Percentiles rank a stretch among this genome's conserved stretches.
These are phyloP conservation scores for Agelaius phoeniceus DNA, from an alignment of 2,113 vertebrate species.

Conservation along the genomic window DNA sequence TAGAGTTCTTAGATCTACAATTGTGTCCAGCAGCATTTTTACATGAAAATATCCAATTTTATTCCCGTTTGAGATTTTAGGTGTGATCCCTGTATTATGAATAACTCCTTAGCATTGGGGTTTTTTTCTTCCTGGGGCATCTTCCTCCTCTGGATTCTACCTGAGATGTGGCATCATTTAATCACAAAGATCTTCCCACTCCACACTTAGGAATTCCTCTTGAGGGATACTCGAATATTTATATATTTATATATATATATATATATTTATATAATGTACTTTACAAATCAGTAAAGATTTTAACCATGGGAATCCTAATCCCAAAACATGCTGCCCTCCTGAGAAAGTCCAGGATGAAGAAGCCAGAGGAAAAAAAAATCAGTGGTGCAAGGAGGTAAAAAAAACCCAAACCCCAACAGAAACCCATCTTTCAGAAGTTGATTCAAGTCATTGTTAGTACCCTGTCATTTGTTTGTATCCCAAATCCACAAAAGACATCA, in stretches of 20 bases:
- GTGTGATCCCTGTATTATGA: neutral
- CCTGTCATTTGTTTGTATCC: neutral
- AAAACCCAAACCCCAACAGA: neutral
- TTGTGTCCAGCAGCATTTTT: neutral
- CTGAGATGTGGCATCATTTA: neutral
- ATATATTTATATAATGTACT: no score
- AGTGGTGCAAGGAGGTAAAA: neutral
- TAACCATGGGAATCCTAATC: neutral
- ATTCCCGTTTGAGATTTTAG: neutral
- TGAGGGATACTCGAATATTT: neutral
- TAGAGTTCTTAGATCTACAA: neutral
- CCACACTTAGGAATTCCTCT: neutral
- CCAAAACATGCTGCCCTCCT: neutral
- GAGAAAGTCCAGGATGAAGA: neutral
- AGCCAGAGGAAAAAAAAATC: neutral
- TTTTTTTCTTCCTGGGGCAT: neutral
- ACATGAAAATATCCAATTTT: neutral
- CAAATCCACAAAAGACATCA: conserved; percentile 3
- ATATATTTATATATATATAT: no score
- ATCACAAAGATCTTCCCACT: neutral
- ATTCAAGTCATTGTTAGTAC: neutral
- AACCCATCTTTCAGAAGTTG: neutral
- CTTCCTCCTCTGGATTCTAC: neutral
- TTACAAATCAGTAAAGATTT: neutral
- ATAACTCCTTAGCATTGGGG: neutral